Evolutionary conservation across 2,888 invertebrate species (phyloP).

Genomic region (Molorchus minor): DNA sequence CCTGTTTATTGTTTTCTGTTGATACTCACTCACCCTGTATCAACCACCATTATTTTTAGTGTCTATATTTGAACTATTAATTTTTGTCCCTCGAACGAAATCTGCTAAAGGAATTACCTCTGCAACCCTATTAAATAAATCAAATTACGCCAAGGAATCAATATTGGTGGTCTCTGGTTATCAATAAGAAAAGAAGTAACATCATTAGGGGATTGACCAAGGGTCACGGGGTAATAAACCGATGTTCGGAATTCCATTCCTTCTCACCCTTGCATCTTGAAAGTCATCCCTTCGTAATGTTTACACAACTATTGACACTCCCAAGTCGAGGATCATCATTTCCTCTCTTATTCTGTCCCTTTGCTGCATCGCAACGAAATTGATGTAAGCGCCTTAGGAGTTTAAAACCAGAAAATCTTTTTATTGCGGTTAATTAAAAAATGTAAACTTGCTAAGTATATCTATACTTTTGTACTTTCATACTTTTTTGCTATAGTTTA

Average conservation of each 20-base stretch:
- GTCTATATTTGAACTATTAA: no score
- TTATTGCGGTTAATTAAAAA: no score
- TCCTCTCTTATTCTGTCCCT: constrained; percentile 22
- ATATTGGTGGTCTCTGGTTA: constrained; percentile 46
- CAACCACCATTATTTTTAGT: no score
- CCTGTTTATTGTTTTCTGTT: no score
- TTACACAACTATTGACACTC: constrained; percentile 57
- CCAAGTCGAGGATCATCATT: constrained; percentile 47
- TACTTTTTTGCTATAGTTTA: no score
- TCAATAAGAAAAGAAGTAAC: constrained; percentile 51
- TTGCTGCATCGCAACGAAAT: constrained; percentile 1
- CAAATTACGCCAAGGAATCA: constrained; percentile 5
- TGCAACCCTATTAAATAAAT: neutral
- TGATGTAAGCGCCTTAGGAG: constrained; percentile 15
- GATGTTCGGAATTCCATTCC: constrained; percentile 55
- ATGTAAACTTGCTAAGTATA: no score
- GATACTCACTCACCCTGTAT: no score
- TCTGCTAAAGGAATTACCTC: no score
- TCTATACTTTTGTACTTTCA: no score
- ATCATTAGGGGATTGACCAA: constrained; percentile 56
- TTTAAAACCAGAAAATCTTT: constrained; percentile 1
- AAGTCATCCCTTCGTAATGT: constrained; percentile 54
- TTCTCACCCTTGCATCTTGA: constrained; percentile 53
- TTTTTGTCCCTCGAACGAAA: no score
- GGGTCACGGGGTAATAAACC: constrained; percentile 57